Evolutionary conservation across 1,140 invertebrate genomes (phyloP).

Genomic region (Nylanderia fulva): DNA sequence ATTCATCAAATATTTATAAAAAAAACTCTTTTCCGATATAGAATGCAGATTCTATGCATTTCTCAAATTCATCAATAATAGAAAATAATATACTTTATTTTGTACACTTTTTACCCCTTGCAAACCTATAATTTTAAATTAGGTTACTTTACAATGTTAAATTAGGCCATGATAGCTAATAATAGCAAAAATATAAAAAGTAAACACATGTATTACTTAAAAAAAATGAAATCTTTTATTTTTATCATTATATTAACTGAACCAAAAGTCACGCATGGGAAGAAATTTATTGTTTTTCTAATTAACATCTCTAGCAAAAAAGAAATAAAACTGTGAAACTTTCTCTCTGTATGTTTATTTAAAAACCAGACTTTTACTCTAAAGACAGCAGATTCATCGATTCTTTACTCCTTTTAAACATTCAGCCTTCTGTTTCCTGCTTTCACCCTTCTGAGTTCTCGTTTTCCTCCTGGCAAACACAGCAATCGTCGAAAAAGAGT

Average conservation of each 20-base stretch:
- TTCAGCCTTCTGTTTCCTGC: constrained; percentile 4
- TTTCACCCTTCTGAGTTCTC: neutral
- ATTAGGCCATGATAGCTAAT: neutral
- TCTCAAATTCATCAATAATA: neutral
- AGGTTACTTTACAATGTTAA: neutral
- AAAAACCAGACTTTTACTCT: neutral
- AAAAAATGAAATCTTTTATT: neutral
- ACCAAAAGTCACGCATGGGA: too few relatives aligned
- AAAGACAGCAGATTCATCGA: neutral
- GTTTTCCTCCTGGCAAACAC: constrained; percentile 36
- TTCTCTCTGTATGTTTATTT: neutral
- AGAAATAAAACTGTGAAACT: neutral
- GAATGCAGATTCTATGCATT: neutral
- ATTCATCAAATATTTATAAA: neutral
- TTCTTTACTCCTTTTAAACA: constrained; percentile 12
- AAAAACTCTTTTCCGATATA: neutral
- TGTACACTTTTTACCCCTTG: neutral
- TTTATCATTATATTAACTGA: neutral
- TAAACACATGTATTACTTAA: neutral
- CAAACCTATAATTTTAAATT: neutral
- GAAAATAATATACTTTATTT: neutral
- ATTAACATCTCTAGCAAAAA: neutral
- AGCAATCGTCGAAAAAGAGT: constrained; percentile 68
- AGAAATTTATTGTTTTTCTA: neutral
- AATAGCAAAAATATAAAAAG: neutral